phyloP scores from a whole-genome alignment of 1,140 invertebrate genomes.

The Drosophila tristis region DNA sequence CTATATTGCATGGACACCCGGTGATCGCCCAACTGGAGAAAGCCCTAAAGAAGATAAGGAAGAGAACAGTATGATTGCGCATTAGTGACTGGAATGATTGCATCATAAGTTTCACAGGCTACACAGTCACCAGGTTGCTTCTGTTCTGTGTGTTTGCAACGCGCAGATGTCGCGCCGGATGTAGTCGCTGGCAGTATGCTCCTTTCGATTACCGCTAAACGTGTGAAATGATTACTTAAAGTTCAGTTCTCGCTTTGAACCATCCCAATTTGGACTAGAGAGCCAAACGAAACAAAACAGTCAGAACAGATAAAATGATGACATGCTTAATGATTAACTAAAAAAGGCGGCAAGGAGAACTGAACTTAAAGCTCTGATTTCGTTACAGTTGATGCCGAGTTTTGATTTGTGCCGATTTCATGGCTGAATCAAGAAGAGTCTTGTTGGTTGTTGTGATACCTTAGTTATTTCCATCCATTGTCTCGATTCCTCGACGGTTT shows the following conservation, averaged over 20 bases:
- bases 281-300: no score
- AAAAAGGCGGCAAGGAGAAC: no score
- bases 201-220: constrained; percentile 25
- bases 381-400: background rate
- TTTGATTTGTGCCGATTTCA: background rate
- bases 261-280: background rate
- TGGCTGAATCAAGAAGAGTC: constrained; percentile 8
- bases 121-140: constrained; percentile 83
- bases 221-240: constrained; percentile 38
- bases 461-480: constrained; percentile 97
- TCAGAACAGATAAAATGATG: background rate
- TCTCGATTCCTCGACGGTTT: constrained; percentile 93
- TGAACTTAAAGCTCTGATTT: no score
- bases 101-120: constrained; percentile 70
- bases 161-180: constrained; percentile 40
- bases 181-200: constrained; percentile 22
- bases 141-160: constrained; percentile 72
- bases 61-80: constrained; percentile 70
- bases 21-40: constrained; percentile 89
- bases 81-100: constrained; percentile 50
- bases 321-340: no score
- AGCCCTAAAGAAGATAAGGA: constrained; percentile 85
- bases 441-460: constrained; percentile 86
- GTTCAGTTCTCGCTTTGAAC: constrained; percentile 32
- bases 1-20: constrained; percentile 90